Evolutionary conservation across 2,797 vertebrate genomes (phyloP), one percentile per base, ranked within the genome.

Genomic region (Nannoperca australis): DNA sequence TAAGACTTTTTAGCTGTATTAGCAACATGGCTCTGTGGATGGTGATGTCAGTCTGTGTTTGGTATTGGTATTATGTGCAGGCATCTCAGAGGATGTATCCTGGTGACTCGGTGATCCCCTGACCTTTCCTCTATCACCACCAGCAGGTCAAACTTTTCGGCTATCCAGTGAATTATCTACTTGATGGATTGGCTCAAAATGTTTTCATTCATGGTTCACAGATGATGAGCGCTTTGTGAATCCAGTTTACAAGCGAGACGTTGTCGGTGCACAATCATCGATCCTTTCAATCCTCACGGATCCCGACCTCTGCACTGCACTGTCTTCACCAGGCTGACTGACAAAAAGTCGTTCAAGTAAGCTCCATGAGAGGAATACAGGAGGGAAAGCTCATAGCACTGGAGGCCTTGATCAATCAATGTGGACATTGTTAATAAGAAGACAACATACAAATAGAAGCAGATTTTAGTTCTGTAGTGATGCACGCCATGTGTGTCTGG

Each of bases 101-200:
- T 51, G 2, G 7, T 50, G 30, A 50, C 30, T 65, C 0, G 9
- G 4, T 30, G 24, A 34, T 49, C n/a, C 13, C 9, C 5, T 24
- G 13, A 18, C 44, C 0, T 27, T 53, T 27, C 9, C 17, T 68
- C 38, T 42, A 4, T 38, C 12, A 0, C 0, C 45, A 50, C 0
- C n/a, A 5, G 30, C 42, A 20, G 34, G 17, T 50, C 69, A 70
- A 14, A 60, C 11, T 7, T 9, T 56, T n/a, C 18, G 34, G 18
- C 38, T 49, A 20, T 36, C 3, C 9, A 45, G 22, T 47, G 6
- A 34, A 27, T 27, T 62, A 58, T 34, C 32, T 34, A 34, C 20
- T 22, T 34, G 4, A 55, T 20, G 15, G 40, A 30, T 44, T 17
- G 24, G 51, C 32, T 11, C 9, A 22, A 4, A 38, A 9, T 7